Conservation (phyloP, 2,113 vertebrate genomes). For the Tenrec ecaudatus region DNA sequence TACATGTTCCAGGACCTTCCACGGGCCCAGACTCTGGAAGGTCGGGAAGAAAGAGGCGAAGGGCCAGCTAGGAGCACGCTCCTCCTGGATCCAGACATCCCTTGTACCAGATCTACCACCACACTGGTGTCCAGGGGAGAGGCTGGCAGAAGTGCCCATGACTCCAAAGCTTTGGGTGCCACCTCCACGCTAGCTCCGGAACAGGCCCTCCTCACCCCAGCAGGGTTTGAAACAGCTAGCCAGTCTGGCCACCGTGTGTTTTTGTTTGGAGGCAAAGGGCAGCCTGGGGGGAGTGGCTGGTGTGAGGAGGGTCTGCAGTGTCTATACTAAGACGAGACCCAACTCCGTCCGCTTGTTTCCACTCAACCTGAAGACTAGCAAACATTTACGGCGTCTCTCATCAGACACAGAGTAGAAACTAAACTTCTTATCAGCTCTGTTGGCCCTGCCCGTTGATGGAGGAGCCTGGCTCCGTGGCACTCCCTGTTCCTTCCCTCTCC, state of each 20-base stretch:
- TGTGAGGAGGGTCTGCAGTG: background rate
- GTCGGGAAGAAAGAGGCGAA: background rate
- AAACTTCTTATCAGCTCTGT: background rate
- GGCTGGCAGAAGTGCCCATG: background rate
- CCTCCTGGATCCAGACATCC: background rate
- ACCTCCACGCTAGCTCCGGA: background rate
- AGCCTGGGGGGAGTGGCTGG: background rate
- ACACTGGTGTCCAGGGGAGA: background rate
- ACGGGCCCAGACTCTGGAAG: background rate
- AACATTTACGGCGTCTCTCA: background rate
- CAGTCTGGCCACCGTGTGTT: background rate
- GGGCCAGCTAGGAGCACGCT: background rate
- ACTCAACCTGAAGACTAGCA: background rate
- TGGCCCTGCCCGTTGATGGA: too few relatives aligned
- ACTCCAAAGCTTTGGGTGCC: background rate
- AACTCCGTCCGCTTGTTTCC: background rate
- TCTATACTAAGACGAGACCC: background rate
- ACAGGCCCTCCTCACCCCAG: background rate
- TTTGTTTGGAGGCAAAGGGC: background rate
- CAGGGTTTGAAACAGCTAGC: background rate
- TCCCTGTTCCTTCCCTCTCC: background rate
- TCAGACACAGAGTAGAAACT: background rate
- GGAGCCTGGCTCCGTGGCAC: background rate
- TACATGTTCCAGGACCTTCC: too few relatives aligned
- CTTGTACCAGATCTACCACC: background rate